These are phyloP conservation scores for Caenorhabditis sp. DNA, from an alignment of 2,888 invertebrate genomes.

Conservation along the genomic window DNA sequence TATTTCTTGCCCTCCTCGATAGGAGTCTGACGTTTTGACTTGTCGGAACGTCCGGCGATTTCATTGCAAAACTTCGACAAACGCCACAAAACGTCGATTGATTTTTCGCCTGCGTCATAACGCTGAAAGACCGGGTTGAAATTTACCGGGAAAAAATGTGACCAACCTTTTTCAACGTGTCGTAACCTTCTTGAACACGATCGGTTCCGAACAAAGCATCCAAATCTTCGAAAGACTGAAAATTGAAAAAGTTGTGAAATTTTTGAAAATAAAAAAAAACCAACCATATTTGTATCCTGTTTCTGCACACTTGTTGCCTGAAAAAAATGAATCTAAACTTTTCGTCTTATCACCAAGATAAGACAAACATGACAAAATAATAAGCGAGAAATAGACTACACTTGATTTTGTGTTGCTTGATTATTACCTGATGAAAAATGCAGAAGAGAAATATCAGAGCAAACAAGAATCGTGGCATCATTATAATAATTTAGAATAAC, in stretches of 20 bases:
- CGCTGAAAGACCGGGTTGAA: slow-evolving; percentile 23
- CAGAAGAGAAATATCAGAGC: background rate
- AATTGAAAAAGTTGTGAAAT: background rate
- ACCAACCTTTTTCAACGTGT: slow-evolving; percentile 46
- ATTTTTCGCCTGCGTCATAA: slow-evolving; percentile 40
- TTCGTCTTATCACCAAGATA: too few species aligned
- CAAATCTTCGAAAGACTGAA: slow-evolving; percentile 29
- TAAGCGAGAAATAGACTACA: too few species aligned
- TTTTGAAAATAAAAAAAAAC: slow-evolving; percentile 3
- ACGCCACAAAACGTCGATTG: slow-evolving; percentile 61
- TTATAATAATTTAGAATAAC: background rate
- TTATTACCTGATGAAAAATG: background rate
- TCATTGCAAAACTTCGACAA: slow-evolving; percentile 58
- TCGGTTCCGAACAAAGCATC: slow-evolving; percentile 42
- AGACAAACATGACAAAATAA: too few species aligned
- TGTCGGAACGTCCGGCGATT: slow-evolving; percentile 32
- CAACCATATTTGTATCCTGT: background rate
- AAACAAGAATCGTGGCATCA: background rate
- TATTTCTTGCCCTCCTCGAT: slow-evolving; percentile 59
- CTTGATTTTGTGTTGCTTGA: too few species aligned
- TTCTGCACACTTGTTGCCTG: background rate
- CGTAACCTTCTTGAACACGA: slow-evolving; percentile 45
- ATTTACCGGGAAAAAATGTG: too few species aligned
- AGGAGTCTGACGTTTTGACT: slow-evolving; percentile 55
- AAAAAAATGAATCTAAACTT: background rate